Conservation (phyloP, 2,797 vertebrate genomes). For the Champsocephalus esox region DNA sequence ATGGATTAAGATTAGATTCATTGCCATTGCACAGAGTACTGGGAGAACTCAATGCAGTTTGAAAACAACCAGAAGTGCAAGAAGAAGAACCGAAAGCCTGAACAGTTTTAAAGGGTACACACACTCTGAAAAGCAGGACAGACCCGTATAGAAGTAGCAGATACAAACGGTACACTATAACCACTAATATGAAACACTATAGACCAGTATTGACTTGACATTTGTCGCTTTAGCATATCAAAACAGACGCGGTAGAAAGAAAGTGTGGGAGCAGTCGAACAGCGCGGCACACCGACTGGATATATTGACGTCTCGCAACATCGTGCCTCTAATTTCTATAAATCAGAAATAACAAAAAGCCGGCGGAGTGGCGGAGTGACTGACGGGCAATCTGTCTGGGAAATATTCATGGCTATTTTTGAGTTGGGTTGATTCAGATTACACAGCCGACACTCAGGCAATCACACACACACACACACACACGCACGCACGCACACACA, state of each 20-base stretch:
- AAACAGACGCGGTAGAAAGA: neutral
- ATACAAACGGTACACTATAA: too few relatives aligned
- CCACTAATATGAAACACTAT: too few relatives aligned
- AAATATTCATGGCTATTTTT: constrained; percentile 43
- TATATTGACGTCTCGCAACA: constrained; percentile 37
- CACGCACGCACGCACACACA: neutral
- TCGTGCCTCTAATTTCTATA: constrained; percentile 35
- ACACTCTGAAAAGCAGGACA: too few relatives aligned
- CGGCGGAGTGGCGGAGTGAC: constrained; percentile 44
- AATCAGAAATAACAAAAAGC: constrained; percentile 56
- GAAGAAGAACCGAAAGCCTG: too few relatives aligned
- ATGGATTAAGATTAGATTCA: neutral
- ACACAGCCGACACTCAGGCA: constrained; percentile 21
- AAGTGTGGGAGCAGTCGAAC: constrained; percentile 11
- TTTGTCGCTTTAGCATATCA: constrained; percentile 40
- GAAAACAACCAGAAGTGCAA: too few relatives aligned
- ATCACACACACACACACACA: constrained; percentile 8
- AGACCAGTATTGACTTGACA: constrained; percentile 4
- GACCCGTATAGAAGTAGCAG: too few relatives aligned
- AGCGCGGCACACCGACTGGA: constrained; percentile 14
- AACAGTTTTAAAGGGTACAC: too few relatives aligned
- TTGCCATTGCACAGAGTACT: too few relatives aligned
- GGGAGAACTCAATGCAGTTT: too few relatives aligned
- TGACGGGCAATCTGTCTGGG: constrained; percentile 41
- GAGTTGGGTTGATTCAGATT: constrained; percentile 31